Conservation (phyloP, 2,113 vertebrate species). For the Pristiophorus japonicus region DNA sequence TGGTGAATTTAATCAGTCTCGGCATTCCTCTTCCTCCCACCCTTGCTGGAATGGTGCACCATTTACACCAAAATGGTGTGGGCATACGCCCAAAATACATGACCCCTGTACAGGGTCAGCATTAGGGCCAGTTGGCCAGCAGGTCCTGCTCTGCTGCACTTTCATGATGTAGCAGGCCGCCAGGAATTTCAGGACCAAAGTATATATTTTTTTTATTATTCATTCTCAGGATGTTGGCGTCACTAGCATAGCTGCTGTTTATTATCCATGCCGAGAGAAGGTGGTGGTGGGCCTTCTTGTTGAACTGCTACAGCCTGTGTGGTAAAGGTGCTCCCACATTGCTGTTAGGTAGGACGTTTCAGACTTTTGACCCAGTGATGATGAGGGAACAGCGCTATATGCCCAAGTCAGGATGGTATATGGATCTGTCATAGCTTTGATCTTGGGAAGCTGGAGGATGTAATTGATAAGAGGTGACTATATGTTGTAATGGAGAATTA, state of each 20-base stretch:
- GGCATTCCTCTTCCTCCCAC: too few species aligned
- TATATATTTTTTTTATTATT: neutral
- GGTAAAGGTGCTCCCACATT: neutral
- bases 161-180: neutral
- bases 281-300: neutral
- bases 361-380: neutral
- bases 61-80: too few species aligned
- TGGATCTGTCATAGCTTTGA: neutral
- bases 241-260: neutral
- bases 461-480: neutral
- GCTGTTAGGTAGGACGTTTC: neutral
- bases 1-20: neutral
- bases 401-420: neutral
- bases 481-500: neutral
- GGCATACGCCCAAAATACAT: neutral
- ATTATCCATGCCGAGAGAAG: neutral
- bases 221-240: neutral
- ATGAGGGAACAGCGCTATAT: neutral
- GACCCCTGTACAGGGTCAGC: neutral
- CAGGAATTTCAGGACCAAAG: neutral
- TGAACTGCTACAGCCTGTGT: neutral
- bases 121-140: neutral
- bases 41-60: too few species aligned
- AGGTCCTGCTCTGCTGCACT: neutral
- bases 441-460: neutral